Evolutionary conservation across 2,888 invertebrate species (phyloP), one percentile per base, ranked within the genome.

Genomic region (Dolomedes plantarius): DNA sequence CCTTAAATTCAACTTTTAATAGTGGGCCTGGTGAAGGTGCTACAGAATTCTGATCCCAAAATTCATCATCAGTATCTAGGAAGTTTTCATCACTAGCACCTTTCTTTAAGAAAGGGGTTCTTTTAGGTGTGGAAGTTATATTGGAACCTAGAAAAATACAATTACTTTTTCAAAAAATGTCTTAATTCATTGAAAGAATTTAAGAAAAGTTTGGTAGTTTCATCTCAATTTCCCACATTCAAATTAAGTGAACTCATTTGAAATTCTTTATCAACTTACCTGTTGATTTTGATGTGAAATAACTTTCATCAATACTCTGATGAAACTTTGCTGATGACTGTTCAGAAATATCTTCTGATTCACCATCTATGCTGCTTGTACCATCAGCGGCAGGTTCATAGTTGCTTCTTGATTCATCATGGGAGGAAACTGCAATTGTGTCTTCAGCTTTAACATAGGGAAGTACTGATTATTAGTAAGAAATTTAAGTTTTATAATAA

Each of bases 281-380:
- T 23, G 62, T n/a, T 2, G 23, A 23, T 23, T 62, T 62, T 62
- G 62, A 23, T 19, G 65, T 0, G 16, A 69, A 69, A 11, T 31
- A 23, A 27, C 23, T 39, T 41, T 69, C 69, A 39, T 69, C 41
- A 27, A 19, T 5, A 39, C 13, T 69, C 6, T 68, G 19, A 13
- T 41, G 27, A 41, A 69, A 69, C 39, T 69, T 69, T 11, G 23
- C 19, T 13, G 11, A 28, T 19, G 91, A 90, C 87, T 91, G 91
- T 6, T 90, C 90, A 0, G 89, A 89, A 32, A 90, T 89, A 89
- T 89, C 39, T 91, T 89, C 32, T 88, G 86, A 65, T 64, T 88
- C 86, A 88, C 89, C 74, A 67, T 87, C 74, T 41, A 78, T 50
- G 36, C 39, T 78, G 39, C 77, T 11, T 31, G 73, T 77, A 65